phyloP scores from a whole-genome alignment of 2,888 invertebrate species.

The Eudiplozoon nipponicum region DNA sequence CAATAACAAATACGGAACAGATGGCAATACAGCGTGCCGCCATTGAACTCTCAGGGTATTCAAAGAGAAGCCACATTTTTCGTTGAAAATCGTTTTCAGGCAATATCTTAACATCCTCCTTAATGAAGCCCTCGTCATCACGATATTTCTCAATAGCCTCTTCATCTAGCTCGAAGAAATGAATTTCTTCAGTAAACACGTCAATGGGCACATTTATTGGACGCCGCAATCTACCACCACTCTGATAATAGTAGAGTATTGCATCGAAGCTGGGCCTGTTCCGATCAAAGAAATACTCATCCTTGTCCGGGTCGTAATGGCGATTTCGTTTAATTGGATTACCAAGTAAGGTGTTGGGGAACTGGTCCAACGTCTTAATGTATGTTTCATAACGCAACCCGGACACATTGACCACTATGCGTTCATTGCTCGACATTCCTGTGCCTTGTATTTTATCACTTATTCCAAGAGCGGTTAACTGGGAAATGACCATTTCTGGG shows the following conservation, averaged over 20 bases:
- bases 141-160: conserved; percentile 34
- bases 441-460: too few relatives aligned
- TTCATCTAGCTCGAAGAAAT: conserved; percentile 91
- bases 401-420: conserved; percentile 34
- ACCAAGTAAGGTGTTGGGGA: conserved; percentile 83
- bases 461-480: too few relatives aligned
- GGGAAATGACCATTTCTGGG: too few relatives aligned
- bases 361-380: conserved; percentile 78
- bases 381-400: conserved; percentile 92
- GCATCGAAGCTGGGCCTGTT: conserved; percentile 97
- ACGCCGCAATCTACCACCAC: conserved; percentile 56
- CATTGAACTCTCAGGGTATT: conserved; percentile 95
- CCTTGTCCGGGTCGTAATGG: conserved; percentile 80
- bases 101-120: conserved; percentile 86
- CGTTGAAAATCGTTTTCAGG: conserved; percentile 82
- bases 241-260: conserved; percentile 87
- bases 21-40: conserved; percentile 90
- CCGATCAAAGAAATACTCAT: conserved; percentile 97
- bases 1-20: conserved; percentile 87
- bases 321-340: conserved; percentile 45
- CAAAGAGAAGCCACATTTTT: conserved; percentile 90
- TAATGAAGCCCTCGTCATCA: conserved; percentile 92
- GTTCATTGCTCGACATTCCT: too few relatives aligned
- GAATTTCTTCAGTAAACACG: conserved; percentile 96
- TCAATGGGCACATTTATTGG: conserved; percentile 83